Conservation (phyloP, 2,113 vertebrate species). For the Tachysurus fulvidraco region DNA sequence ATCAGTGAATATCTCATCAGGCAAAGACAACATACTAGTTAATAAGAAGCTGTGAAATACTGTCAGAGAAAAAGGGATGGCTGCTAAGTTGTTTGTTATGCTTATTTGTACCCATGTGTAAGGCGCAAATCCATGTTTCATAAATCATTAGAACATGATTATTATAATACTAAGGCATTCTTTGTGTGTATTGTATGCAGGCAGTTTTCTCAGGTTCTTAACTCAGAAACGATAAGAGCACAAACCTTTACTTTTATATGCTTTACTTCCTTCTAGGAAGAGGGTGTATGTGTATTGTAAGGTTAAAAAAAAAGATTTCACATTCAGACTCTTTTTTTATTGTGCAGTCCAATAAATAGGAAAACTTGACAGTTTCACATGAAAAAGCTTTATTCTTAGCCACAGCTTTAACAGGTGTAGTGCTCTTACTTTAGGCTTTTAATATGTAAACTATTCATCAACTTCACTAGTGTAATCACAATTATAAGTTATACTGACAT, state of each 20-base stretch:
- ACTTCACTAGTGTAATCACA: constrained; percentile 76
- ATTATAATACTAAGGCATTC: neutral
- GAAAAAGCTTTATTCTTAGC: constrained; percentile 86
- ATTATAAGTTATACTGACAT: constrained; percentile 75
- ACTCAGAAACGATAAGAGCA: neutral
- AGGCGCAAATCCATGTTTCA: neutral
- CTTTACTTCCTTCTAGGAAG: constrained; percentile 5
- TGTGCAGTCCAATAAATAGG: constrained; percentile 6
- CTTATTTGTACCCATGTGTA: neutral
- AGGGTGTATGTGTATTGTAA: neutral
- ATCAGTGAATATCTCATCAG: constrained; percentile 50
- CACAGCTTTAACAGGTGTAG: constrained; percentile 79
- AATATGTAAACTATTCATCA: constrained; percentile 78
- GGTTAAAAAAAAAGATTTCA: neutral
- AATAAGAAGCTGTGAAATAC: neutral
- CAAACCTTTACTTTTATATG: neutral
- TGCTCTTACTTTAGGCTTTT: constrained; percentile 75
- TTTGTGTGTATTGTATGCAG: neutral
- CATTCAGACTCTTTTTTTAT: neutral
- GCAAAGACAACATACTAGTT: constrained; percentile 10
- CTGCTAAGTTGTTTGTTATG: neutral
- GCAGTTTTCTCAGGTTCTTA: neutral
- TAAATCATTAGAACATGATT: neutral
- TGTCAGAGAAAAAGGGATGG: neutral
- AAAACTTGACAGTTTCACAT: constrained; percentile 57